phyloP scores from a whole-genome alignment of 2,113 vertebrate species.

The Mustela nigripes region DNA sequence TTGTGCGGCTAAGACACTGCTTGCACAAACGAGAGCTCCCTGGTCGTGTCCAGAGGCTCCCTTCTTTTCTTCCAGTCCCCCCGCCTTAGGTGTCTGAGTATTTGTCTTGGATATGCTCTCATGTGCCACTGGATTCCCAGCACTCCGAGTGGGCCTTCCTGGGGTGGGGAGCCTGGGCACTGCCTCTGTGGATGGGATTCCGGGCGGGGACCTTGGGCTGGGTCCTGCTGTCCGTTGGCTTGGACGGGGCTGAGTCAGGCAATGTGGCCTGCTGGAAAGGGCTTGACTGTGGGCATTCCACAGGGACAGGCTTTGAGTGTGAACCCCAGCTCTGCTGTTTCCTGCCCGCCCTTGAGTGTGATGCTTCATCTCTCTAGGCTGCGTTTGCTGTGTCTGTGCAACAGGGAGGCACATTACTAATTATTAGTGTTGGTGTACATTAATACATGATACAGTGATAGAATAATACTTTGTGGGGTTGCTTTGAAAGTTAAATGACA shows the following conservation, averaged over 20 bases:
- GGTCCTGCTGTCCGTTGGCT: not conserved
- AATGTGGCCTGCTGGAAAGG: not conserved
- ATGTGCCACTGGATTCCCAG: not conserved
- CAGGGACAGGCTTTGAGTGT: not conserved
- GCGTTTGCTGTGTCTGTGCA: not conserved
- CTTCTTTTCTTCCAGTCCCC: not conserved
- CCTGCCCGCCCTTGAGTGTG: not conserved
- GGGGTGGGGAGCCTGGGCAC: not conserved
- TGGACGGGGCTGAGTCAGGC: not conserved
- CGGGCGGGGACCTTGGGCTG: not conserved
- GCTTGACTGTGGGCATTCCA: not conserved
- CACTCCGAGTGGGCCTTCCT: not conserved
- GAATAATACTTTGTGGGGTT: not conserved
- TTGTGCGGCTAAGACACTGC: not conserved
- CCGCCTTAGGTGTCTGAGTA: not conserved
- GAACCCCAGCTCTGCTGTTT: not conserved
- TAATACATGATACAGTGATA: not conserved
- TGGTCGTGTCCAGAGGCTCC: not conserved
- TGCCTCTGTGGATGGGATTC: not conserved
- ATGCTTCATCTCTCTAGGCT: not conserved
- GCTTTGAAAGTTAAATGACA: constrained; percentile 39
- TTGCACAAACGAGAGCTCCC: not conserved
- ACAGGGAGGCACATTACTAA: not conserved
- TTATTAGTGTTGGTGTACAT: not conserved
- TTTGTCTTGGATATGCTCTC: constrained; percentile 49